Evolutionary conservation across 2,113 vertebrate genomes (phyloP).

Genomic region (Erpornis zantholeuca): DNA sequence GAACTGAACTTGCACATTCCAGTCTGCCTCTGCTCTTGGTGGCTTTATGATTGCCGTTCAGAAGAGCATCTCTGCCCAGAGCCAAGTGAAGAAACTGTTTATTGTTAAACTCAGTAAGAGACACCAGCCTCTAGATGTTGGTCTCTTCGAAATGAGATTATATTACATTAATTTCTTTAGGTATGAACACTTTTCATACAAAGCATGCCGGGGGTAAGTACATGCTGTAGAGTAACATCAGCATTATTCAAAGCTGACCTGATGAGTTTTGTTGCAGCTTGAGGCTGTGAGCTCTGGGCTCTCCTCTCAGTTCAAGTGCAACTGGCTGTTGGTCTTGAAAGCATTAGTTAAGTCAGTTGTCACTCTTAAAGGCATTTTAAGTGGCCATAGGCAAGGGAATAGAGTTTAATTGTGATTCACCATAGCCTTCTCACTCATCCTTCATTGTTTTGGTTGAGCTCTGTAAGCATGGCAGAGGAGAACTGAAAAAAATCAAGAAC

Average conservation of each 20-base stretch:
- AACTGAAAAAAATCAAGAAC: neutral
- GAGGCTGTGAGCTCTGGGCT: neutral
- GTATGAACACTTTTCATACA: neutral
- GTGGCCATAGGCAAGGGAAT: neutral
- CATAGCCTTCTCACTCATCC: neutral
- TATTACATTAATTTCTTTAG: neutral
- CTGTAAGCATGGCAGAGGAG: neutral
- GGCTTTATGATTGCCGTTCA: neutral
- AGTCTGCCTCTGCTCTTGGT: neutral
- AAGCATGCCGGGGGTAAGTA: neutral
- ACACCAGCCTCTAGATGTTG: neutral
- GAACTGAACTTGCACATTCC: neutral
- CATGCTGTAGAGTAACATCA: neutral
- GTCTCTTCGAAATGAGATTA: neutral
- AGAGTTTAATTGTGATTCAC: neutral
- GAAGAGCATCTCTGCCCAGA: neutral
- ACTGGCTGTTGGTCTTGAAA: neutral
- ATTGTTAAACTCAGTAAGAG: neutral
- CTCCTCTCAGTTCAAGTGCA: neutral
- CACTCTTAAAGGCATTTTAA: neutral
- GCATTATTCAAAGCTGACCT: neutral
- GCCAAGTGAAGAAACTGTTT: neutral
- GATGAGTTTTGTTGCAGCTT: neutral
- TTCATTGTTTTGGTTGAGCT: neutral
- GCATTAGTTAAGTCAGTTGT: neutral